Evolutionary conservation across 2,113 vertebrate genomes (phyloP), one percentile per base, ranked within the genome.

Genomic region (Pterophyllum scalare): DNA sequence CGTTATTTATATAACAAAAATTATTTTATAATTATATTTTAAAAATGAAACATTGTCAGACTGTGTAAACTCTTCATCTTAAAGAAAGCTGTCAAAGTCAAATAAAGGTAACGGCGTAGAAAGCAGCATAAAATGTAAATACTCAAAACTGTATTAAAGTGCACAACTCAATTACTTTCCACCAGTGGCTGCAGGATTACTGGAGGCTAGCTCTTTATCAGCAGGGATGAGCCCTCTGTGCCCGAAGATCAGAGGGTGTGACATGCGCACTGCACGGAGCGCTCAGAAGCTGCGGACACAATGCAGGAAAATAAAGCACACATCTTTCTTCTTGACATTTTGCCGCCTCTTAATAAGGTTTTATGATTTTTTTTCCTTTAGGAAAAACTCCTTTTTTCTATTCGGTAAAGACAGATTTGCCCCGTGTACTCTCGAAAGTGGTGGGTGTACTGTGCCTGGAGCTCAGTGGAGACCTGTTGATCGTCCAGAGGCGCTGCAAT

Each of bases 401-500:
- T 35, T 75, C 59, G 79, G 12, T 54, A 3, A 5, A 31, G 60
- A 49, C 26, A 20, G 8, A 62, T 46, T 20, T 28, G 2, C 15
- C 46, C 77, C 7, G 86, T 52, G 65, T 85, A 61, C 43, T 17
- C 79, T 77, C 33, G 77, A 77, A 79, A 57, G 77, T 7, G 76
- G 64, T 13, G 74, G 64, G 33, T 15, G 46, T 22, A 58, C 80
- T 74, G 81, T 8, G 61, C 31, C 33, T 13, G 52, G 33, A 65
- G 67, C 87, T 75, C 35, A 72, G 79, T 60, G 84, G 76, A 80
- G 83, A 94, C 94, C 94, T 95, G 94, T 94, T 94, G 94, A 93
- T 90, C 60, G 75, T 79, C 88, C 85, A 52, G 84, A 62, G 81
- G 77, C 82, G 79, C 86, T 38, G 84, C 79, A 46, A 90, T 91